Conservation (phyloP, 2,888 invertebrate genomes). For the Drosophila rellima region DNA sequence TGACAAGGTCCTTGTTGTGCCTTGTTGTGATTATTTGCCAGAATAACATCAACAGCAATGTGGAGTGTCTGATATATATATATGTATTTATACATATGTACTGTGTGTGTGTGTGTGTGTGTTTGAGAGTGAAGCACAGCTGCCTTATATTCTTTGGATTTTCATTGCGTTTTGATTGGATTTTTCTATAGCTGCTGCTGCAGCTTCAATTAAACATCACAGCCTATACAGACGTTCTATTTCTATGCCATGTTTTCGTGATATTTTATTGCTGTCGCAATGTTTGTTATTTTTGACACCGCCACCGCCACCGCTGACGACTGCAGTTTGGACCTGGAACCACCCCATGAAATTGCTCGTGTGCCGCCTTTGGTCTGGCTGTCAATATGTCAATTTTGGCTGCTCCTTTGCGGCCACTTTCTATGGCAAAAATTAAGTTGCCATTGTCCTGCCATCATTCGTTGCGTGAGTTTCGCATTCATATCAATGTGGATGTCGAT, state of each 20-base stretch:
- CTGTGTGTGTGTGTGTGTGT: neutral
- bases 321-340: conserved; percentile 61
- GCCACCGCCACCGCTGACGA: conserved; percentile 35
- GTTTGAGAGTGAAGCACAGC: conserved; percentile 36
- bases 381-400: conserved; percentile 79
- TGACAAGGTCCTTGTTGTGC: conserved; percentile 71
- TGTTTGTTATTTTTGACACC: conserved; percentile 77
- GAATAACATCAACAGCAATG: conserved; percentile 74
- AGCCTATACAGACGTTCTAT: conserved; percentile 14
- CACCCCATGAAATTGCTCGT: conserved; percentile 41
- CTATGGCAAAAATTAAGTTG: conserved; percentile 76
- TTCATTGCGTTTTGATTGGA: conserved; percentile 80
- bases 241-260: conserved; percentile 29
- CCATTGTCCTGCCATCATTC: conserved; percentile 62
- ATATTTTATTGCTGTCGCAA: conserved; percentile 80
- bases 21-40: conserved; percentile 73
- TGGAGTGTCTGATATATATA: conserved; percentile 15
- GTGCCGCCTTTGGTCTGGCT: conserved; percentile 69
- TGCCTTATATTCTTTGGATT: conserved; percentile 46
- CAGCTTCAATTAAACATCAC: conserved; percentile 71
- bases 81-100: neutral
- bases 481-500: conserved; percentile 51
- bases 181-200: conserved; percentile 72
- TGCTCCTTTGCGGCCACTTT: conserved; percentile 69
- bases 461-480: conserved; percentile 60